A percentile compares a stretch with the other conserved stretches of the same genome.
These are phyloP conservation scores for Oryctes rhinoceros DNA, from an alignment of 1,140 invertebrate genomes.

Conservation along the genomic window DNA sequence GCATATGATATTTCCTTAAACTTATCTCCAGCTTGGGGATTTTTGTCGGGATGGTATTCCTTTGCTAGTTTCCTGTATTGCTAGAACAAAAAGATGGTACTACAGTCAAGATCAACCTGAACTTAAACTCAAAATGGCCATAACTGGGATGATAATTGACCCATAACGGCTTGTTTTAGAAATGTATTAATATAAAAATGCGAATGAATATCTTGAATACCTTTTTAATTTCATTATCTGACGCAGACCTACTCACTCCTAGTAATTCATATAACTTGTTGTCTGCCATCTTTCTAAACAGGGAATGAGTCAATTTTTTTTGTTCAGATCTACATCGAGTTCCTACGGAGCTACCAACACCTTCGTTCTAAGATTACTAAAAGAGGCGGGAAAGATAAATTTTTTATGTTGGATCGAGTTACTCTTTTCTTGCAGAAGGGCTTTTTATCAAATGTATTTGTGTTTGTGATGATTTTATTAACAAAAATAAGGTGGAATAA, in stretches of 20 bases:
- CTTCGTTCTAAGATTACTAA: background rate
- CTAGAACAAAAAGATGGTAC: slow-evolving; percentile 60
- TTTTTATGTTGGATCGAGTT: background rate
- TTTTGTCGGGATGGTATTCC: slow-evolving; percentile 90
- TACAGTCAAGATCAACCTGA: background rate
- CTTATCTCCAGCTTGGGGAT: slow-evolving; percentile 82
- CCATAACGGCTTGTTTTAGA: background rate
- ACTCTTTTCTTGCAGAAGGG: too few species aligned
- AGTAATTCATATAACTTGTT: slow-evolving; percentile 85
- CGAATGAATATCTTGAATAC: slow-evolving; percentile 62
- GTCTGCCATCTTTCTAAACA: slow-evolving; percentile 70
- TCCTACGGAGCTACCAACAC: slow-evolving; percentile 6
- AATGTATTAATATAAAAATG: slow-evolving; percentile 45
- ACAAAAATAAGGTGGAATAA: too few species aligned
- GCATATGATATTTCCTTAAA: slow-evolving; percentile 91
- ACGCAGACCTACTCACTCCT: slow-evolving; percentile 77
- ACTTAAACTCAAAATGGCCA: background rate
- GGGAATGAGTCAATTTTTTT: slow-evolving; percentile 51
- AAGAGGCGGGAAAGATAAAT: background rate
- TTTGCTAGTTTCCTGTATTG: slow-evolving; percentile 85
- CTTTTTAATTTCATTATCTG: slow-evolving; percentile 87
- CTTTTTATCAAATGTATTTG: too few species aligned
- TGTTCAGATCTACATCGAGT: background rate
- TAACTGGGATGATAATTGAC: background rate
- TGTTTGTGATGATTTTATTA: too few species aligned